Percentiles rank a stretch among this genome's conserved stretches.
Evolutionary conservation across 2,888 invertebrate species (phyloP).

Genomic region (Pyrochroa serraticornis): DNA sequence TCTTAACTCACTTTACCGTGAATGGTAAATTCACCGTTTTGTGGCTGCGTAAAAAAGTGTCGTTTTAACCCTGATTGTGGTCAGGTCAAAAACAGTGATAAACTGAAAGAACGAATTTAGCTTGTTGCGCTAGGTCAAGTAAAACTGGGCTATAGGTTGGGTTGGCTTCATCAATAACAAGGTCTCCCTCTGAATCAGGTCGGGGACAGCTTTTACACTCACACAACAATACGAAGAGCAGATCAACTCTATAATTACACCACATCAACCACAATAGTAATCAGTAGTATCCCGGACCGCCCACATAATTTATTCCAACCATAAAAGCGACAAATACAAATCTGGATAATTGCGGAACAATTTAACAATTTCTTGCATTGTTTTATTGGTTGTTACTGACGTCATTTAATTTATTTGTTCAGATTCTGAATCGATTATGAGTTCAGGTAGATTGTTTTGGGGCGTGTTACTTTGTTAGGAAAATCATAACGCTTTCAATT

Average conservation of each 20-base stretch:
- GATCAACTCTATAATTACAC: constrained; percentile 13
- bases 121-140: constrained; percentile 41
- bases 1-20: too few relatives aligned
- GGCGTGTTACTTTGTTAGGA: too few relatives aligned
- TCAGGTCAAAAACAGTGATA: neutral
- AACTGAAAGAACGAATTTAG: constrained; percentile 1
- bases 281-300: constrained; percentile 9
- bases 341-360: neutral
- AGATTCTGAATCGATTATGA: too few relatives aligned
- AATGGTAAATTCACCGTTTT: too few relatives aligned
- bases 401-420: too few relatives aligned
- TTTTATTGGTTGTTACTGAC: too few relatives aligned
- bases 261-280: constrained; percentile 6
- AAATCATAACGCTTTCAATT: too few relatives aligned
- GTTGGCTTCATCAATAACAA: constrained; percentile 37
- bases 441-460: too few relatives aligned
- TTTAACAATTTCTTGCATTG: too few relatives aligned
- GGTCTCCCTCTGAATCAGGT: constrained; percentile 36
- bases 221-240: constrained; percentile 21
- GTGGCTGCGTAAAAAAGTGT: too few relatives aligned
- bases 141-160: constrained; percentile 39
- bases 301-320: constrained; percentile 8
- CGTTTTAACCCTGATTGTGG: too few relatives aligned
- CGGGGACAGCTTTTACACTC: constrained; percentile 35
- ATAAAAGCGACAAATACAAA: constrained; percentile 10